Conservation (phyloP, 2,113 vertebrate species). For the Colossoma macropomum region DNA sequence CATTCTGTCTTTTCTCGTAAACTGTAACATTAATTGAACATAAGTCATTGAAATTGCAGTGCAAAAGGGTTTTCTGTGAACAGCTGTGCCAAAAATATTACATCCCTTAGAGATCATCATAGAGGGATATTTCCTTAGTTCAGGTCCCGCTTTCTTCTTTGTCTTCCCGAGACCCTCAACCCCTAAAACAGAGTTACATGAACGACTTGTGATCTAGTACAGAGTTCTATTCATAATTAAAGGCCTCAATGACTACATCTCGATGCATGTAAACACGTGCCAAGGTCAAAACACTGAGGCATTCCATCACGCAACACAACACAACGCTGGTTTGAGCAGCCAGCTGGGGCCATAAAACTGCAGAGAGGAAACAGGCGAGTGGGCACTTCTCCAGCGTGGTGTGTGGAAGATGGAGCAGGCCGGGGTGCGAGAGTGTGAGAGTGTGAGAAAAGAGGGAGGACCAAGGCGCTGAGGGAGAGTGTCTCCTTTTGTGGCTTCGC, state of each 20-base stretch:
- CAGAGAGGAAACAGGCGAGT: background rate
- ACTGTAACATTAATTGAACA: too few relatives aligned
- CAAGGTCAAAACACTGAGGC: conserved; percentile 16
- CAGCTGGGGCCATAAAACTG: conserved; percentile 42
- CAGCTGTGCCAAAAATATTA: too few relatives aligned
- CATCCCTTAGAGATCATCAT: too few relatives aligned
- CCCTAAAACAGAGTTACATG: background rate
- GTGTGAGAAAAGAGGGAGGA: conserved; percentile 77
- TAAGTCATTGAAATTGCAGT: background rate
- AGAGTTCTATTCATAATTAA: conserved; percentile 18
- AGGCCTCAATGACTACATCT: background rate
- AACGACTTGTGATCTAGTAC: background rate
- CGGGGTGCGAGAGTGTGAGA: conserved; percentile 53
- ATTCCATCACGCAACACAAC: conserved; percentile 22
- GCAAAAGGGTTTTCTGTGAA: background rate
- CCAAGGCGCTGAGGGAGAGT: conserved; percentile 63
- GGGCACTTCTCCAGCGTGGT: conserved; percentile 9
- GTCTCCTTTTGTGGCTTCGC: conserved; percentile 76
- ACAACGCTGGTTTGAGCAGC: conserved; percentile 35
- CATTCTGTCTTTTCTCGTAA: too few relatives aligned
- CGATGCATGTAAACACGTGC: background rate
- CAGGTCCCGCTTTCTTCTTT: background rate
- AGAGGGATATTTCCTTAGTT: background rate
- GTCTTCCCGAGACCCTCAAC: background rate
- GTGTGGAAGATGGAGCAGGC: conserved; percentile 23